Base-by-base conservation (phyloP, 2,888 invertebrate species). In the Liopterus haemorrhoidalis region DNA sequence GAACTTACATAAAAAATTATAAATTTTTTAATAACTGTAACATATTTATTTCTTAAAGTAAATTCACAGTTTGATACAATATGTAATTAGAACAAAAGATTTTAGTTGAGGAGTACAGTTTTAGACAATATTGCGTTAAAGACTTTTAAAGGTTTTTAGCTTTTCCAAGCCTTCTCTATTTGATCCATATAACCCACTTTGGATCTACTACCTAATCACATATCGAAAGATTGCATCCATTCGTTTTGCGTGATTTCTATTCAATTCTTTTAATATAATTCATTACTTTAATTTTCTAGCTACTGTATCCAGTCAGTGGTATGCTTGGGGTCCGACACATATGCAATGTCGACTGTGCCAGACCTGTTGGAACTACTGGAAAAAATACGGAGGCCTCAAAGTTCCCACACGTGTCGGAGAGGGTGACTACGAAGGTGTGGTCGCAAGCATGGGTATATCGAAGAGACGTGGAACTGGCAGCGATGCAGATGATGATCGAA, bases 301-400 rank as follows among this genome's bases (percentile, higher is more conserved):
- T 53, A 78, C 81, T 53, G 79, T 77, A 53, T 86, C 87, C 54
- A 76, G 74, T 59, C 89, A 96, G 73, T 99, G 97, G 97, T 96
- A 93, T 68, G 80, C 91, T 33, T 97, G 96, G 91, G 95, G 92
- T 41, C 92, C 92, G 39, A 79, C 89, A 52, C 89, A 93, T 67
- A 80, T 90, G 78, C 88, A 91, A 65, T 88, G 90, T 70, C 83
- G 95, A 58, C 75, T 99, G 49, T 99, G 99, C 69, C 85, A 87
- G 59, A 72, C 76, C 11, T 99, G 99, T 70, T 99, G 95, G 95
- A 80, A 80, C 51, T 95, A 95, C 68, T 99, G 97, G 96, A 97
- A 96, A 70, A 94, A 94, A 68, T 95, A 93, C 70, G 97, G 96
- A 46, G 97, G 96, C 49, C 79, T 99, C 39, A 94, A 93, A 73